Evolutionary conservation across 1,140 invertebrate genomes (phyloP).

Genomic region (Pogonomyrmex californicus): DNA sequence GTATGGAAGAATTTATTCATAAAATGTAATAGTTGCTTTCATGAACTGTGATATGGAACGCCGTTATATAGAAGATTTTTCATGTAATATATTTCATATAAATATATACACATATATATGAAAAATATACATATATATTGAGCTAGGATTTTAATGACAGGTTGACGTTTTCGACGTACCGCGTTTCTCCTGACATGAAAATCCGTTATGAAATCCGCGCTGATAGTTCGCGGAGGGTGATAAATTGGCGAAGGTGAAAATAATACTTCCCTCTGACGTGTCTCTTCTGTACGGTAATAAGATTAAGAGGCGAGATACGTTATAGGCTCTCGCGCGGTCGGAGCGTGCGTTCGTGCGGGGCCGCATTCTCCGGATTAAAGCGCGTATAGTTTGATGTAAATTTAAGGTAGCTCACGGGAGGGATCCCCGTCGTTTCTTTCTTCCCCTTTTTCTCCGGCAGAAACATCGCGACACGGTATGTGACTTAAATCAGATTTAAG

Average conservation of each 20-base stretch:
- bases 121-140: no score
- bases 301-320: constrained; percentile 82
- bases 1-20: background rate
- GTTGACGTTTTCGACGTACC: background rate
- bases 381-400: constrained; percentile 83
- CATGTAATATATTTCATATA: no score
- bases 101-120: no score
- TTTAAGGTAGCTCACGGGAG: constrained; percentile 83
- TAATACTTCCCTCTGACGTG: constrained; percentile 78
- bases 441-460: constrained; percentile 70
- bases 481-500: constrained; percentile 85
- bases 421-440: constrained; percentile 79
- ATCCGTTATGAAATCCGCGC: constrained; percentile 68
- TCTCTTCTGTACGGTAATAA: constrained; percentile 81
- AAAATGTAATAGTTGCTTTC: background rate
- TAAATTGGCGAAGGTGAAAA: constrained; percentile 81
- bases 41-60: no score
- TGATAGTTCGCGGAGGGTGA: constrained; percentile 74
- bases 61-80: no score
- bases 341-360: constrained; percentile 57
- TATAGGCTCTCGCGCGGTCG: constrained; percentile 60
- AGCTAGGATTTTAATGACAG: background rate
- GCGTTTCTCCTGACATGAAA: background rate
- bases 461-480: constrained; percentile 81
- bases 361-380: constrained; percentile 81